phyloP scores from a whole-genome alignment of 35 echinoderm and acorn worm genomes.

The Ophiothrix spiculata region DNA sequence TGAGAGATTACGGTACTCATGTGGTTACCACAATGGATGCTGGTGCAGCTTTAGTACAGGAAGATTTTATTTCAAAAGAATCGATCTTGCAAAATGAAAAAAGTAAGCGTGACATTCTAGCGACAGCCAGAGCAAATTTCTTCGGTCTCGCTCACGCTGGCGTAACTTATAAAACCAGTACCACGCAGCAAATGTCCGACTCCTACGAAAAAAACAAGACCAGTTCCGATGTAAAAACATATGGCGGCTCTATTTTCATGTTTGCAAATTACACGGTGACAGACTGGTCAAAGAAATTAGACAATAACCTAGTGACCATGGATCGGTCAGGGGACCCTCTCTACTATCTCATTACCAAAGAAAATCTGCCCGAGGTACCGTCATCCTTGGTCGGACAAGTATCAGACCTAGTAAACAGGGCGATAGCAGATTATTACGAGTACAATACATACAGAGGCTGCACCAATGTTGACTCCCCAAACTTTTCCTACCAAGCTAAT shows the following conservation, averaged over 20 bases:
- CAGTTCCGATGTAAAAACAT: no score
- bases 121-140: constrained; percentile 21
- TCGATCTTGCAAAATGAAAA: no score
- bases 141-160: neutral
- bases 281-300: constrained; percentile 15
- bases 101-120: no score
- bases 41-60: constrained; percentile 8
- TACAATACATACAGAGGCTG: constrained; percentile 24
- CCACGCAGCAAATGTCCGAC: neutral
- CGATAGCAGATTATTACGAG: constrained; percentile 22
- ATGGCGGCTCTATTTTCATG: no score
- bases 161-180: neutral
- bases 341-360: constrained; percentile 20
- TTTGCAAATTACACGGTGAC: no score
- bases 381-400: neutral
- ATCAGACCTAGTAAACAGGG: constrained; percentile 3
- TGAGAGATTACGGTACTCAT: constrained; percentile 29
- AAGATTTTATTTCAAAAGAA: constrained; percentile 15
- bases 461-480: constrained; percentile 10
- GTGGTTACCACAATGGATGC: constrained; percentile 26
- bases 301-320: constrained; percentile 29
- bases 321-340: no score
- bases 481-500: constrained; percentile 28
- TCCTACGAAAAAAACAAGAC: constrained; percentile 18
- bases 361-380: constrained; percentile 15